These are phyloP conservation scores for Atta texana DNA, from an alignment of 1,140 invertebrate species.

Conservation along the genomic window DNA sequence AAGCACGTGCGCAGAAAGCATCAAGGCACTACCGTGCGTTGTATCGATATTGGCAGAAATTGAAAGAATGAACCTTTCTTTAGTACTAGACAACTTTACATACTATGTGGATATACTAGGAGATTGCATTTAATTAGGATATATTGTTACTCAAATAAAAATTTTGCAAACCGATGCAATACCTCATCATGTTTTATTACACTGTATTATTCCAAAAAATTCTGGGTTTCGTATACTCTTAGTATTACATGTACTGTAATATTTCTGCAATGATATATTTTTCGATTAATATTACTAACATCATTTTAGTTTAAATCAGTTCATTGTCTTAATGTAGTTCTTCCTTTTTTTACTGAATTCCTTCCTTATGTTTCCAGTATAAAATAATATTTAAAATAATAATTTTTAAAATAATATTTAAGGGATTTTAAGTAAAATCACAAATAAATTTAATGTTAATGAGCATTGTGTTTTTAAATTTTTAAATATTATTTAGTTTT, in stretches of 20 bases:
- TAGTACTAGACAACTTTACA: neutral
- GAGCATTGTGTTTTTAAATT: neutral
- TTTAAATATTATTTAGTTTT: neutral
- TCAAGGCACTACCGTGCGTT: constrained; percentile 35
- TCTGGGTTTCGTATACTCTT: neutral
- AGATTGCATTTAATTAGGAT: neutral
- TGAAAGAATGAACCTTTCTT: neutral
- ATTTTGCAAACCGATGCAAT: neutral
- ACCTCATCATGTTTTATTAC: neutral
- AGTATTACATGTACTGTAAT: neutral
- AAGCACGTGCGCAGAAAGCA: constrained; percentile 74
- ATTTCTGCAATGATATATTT: neutral
- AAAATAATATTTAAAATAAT: neutral
- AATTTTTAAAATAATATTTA: neutral
- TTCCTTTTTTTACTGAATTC: neutral
- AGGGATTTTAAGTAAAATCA: neutral
- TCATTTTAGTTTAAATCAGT: neutral
- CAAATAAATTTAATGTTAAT: neutral
- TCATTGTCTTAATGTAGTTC: neutral
- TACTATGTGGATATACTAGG: neutral
- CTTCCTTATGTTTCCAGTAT: neutral
- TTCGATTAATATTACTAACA: neutral
- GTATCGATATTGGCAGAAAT: constrained; percentile 62
- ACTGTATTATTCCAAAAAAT: neutral
- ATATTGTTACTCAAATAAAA: neutral